A percentile compares a stretch with the other conserved stretches of the same genome.
Conservation (phyloP, 2,113 vertebrate genomes). For the Romanogobio albipinnatus region DNA sequence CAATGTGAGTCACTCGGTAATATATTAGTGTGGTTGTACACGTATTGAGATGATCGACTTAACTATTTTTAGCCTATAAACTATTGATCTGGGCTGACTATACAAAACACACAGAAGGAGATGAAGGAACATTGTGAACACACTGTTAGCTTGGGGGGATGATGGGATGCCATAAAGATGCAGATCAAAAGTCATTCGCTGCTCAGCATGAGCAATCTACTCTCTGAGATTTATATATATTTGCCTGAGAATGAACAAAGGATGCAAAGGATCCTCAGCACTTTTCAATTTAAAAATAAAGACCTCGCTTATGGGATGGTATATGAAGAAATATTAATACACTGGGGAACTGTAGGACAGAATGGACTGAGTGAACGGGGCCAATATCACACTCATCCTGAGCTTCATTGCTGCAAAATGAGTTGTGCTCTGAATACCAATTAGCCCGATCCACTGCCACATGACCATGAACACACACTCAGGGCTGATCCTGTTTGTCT, state of each 20-base stretch:
- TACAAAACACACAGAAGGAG: not conserved
- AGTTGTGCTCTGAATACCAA: constrained; percentile 47
- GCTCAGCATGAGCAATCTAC: not conserved
- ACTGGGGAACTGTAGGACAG: not conserved
- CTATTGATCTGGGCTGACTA: constrained; percentile 7
- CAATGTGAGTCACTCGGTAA: not conserved
- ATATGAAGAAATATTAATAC: constrained; percentile 4
- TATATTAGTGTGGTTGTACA: not conserved
- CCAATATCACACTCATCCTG: constrained; percentile 27
- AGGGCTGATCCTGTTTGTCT: constrained; percentile 17
- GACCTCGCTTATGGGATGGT: not conserved
- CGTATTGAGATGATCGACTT: not conserved
- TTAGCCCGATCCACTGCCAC: not conserved
- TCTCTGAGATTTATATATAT: not conserved
- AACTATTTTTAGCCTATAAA: constrained; percentile 1
- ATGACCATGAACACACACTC: not conserved
- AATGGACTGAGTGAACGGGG: constrained; percentile 2
- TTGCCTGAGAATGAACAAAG: not conserved
- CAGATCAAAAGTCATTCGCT: not conserved
- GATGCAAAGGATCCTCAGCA: not conserved
- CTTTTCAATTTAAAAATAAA: constrained; percentile 16
- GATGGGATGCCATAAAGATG: not conserved
- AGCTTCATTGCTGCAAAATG: constrained; percentile 36
- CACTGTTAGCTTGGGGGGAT: not conserved
- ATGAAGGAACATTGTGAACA: not conserved